Conservation (phyloP, 2,888 invertebrate species). For the Archips xylosteana region DNA sequence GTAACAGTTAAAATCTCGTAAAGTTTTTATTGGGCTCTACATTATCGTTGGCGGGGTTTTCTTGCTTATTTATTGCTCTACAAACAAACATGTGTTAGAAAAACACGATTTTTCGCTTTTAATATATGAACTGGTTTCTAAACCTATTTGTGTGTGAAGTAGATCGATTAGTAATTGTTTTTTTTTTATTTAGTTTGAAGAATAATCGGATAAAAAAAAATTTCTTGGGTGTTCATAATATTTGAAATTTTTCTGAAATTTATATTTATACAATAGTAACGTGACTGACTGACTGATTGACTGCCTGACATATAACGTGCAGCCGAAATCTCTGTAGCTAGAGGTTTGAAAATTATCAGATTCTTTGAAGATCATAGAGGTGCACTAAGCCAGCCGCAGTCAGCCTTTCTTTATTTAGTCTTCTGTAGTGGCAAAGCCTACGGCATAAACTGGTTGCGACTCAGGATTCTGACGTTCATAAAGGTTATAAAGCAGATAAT, state of each 20-base stretch:
- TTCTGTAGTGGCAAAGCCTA: too few species aligned
- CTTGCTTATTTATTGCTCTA: slow-evolving; percentile 27
- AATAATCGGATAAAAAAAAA: neutral
- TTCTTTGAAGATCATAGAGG: too few species aligned
- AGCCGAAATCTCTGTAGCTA: too few species aligned
- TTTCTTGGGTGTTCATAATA: too few species aligned
- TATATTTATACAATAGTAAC: too few species aligned
- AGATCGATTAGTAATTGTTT: neutral
- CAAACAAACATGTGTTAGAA: slow-evolving; percentile 30
- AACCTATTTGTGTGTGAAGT: neutral
- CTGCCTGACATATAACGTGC: too few species aligned
- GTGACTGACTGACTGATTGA: too few species aligned
- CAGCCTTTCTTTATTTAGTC: too few species aligned
- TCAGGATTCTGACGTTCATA: too few species aligned
- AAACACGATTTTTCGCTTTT: slow-evolving; percentile 21
- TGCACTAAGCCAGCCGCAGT: too few species aligned
- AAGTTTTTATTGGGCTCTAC: slow-evolving; percentile 35
- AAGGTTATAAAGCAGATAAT: neutral
- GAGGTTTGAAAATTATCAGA: too few species aligned
- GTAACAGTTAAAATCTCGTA: slow-evolving; percentile 25
- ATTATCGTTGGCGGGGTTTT: slow-evolving; percentile 22
- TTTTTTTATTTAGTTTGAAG: neutral
- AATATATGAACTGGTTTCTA: slow-evolving; percentile 20
- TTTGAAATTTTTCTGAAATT: neutral
- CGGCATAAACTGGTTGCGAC: too few species aligned